Conservation (phyloP, 1,140 invertebrate species). For the Lepidurus couesii region DNA sequence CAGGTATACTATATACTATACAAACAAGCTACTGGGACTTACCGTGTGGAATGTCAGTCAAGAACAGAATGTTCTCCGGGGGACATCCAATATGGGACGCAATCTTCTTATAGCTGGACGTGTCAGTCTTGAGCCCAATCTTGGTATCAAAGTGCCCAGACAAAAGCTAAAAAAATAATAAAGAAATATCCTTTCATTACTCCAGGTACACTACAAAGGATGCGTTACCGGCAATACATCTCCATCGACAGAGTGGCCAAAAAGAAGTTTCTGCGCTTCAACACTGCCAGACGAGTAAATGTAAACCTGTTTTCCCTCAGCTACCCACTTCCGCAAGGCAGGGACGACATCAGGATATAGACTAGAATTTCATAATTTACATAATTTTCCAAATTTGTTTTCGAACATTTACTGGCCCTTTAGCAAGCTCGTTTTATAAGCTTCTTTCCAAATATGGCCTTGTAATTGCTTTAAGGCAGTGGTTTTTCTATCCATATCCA, state of each 20-base stretch:
- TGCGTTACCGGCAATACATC: constrained; percentile 60
- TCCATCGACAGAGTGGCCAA: constrained; percentile 66
- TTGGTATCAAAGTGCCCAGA: constrained; percentile 80
- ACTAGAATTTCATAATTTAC: constrained; percentile 49
- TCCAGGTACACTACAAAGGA: background rate
- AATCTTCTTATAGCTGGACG: constrained; percentile 68
- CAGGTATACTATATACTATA: no score
- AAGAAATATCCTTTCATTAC: background rate
- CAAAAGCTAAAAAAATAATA: constrained; percentile 53
- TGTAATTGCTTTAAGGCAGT: constrained; percentile 77
- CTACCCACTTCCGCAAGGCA: constrained; percentile 63
- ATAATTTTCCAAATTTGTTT: constrained; percentile 14
- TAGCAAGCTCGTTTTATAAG: constrained; percentile 66
- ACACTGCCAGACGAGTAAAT: constrained; percentile 90
- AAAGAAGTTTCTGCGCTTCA: constrained; percentile 82
- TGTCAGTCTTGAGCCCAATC: constrained; percentile 69
- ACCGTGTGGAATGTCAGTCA: constrained; percentile 80
- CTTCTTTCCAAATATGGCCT: constrained; percentile 79
- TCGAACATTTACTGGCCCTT: constrained; percentile 76
- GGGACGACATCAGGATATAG: constrained; percentile 76
- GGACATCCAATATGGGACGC: constrained; percentile 56
- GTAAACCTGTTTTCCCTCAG: constrained; percentile 62
- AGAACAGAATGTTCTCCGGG: constrained; percentile 66
- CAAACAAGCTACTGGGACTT: constrained; percentile 33
- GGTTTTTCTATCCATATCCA: constrained; percentile 72